These are phyloP conservation scores for Saguinus imperator DNA, from an alignment of 2,113 vertebrate species.

Conservation along the genomic window DNA sequence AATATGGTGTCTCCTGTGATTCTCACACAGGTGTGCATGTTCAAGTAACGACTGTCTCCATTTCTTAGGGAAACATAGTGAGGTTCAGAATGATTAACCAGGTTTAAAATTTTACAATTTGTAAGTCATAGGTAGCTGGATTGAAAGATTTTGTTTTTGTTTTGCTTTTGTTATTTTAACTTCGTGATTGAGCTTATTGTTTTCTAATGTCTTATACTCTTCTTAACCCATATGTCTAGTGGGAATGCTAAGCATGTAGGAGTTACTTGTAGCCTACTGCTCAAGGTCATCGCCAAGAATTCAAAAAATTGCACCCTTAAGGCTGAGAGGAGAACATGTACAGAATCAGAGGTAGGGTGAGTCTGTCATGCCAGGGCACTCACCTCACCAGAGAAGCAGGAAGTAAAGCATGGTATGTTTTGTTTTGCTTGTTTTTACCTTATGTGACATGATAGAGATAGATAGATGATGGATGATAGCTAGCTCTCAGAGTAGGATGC, in stretches of 20 bases:
- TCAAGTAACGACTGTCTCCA: neutral
- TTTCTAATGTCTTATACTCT: neutral
- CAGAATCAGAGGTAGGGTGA: neutral
- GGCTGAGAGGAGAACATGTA: neutral
- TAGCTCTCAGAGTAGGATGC: neutral
- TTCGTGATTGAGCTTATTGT: neutral
- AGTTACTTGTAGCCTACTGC: too few relatives aligned
- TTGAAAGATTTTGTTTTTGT: neutral
- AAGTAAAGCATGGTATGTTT: neutral
- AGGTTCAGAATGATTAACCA: neutral
- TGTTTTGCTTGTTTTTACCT: neutral
- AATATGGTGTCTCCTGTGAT: neutral
- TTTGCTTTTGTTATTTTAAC: neutral
- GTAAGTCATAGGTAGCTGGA: neutral
- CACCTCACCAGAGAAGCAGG: too few relatives aligned
- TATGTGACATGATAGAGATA: neutral
- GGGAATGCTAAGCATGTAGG: too few relatives aligned
- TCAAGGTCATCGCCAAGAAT: too few relatives aligned
- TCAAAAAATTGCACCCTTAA: too few relatives aligned
- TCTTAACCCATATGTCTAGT: too few relatives aligned
- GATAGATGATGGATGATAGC: too few relatives aligned
- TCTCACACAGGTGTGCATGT: neutral
- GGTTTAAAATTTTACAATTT: neutral
- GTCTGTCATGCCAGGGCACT: fast-evolving
- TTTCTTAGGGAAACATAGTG: neutral